Percentiles rank a stretch among this genome's conserved stretches.
These are phyloP conservation scores for Ennomos quercinarius DNA, from an alignment of 2,888 invertebrate genomes.

Conservation along the genomic window DNA sequence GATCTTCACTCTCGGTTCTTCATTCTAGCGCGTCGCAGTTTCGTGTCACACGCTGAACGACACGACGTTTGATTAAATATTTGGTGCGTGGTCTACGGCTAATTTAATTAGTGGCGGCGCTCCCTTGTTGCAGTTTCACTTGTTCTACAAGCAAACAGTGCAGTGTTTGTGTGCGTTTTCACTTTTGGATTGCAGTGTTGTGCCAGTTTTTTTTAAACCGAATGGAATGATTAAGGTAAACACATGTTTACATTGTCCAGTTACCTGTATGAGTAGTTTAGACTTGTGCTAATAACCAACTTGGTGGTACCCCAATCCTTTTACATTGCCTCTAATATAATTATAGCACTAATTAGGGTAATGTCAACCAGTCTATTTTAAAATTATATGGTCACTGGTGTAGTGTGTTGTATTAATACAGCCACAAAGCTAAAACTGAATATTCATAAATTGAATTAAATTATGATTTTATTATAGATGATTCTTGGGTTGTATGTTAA, in stretches of 20 bases:
- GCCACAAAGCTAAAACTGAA: no score
- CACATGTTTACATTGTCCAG: constrained; percentile 21
- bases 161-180: constrained; percentile 57
- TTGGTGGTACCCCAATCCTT: not conserved
- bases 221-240: constrained; percentile 36
- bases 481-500: no score
- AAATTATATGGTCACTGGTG: not conserved
- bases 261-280: not conserved
- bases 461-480: no score
- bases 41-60: constrained; percentile 40
- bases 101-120: constrained; percentile 66
- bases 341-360: not conserved
- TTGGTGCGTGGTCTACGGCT: constrained; percentile 49
- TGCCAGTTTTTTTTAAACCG: constrained; percentile 45
- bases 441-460: no score
- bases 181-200: constrained; percentile 63
- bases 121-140: constrained; percentile 41
- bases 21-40: constrained; percentile 55
- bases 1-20: constrained; percentile 65
- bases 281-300: not conserved
- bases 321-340: not conserved
- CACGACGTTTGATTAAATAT: constrained; percentile 46
- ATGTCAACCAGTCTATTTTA: not conserved
- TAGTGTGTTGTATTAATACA: no score
- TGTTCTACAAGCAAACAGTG: constrained; percentile 33